Evolutionary conservation across 2,797 vertebrate species (phyloP).

Genomic region (Xiphorhynchus erythropygius): DNA sequence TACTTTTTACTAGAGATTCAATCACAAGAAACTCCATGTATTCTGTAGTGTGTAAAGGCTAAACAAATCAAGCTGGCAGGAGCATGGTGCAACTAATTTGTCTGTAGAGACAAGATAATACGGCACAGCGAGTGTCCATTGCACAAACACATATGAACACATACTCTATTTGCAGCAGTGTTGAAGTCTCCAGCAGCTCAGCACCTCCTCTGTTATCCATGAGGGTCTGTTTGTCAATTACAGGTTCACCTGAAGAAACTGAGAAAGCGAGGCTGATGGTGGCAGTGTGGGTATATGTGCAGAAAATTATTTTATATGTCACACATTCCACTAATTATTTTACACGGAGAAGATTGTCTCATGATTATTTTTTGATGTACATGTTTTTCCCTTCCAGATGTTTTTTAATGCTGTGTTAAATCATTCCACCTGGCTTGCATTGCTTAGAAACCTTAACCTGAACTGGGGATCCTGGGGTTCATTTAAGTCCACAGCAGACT

Average conservation of each 20-base stretch:
- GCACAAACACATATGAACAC: neutral
- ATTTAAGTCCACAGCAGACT: neutral
- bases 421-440: neutral
- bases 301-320: neutral
- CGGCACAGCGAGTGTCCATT: slow-evolving; percentile 21
- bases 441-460: slow-evolving; percentile 12
- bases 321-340: slow-evolving; percentile 25
- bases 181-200: neutral
- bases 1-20: slow-evolving; percentile 46
- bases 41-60: slow-evolving; percentile 31
- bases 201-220: neutral
- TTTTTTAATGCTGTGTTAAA: slow-evolving; percentile 35
- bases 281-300: slow-evolving; percentile 21
- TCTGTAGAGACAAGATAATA: slow-evolving; percentile 54
- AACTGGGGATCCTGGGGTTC: neutral
- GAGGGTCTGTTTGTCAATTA: neutral
- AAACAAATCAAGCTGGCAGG: slow-evolving; percentile 54
- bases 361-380: neutral
- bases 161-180: neutral
- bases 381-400: slow-evolving; percentile 26
- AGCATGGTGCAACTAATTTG: slow-evolving; percentile 36
- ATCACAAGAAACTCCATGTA: slow-evolving; percentile 23
- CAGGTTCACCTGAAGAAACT: neutral
- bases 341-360: slow-evolving; percentile 5
- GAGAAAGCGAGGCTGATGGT: neutral